Base-by-base conservation (phyloP, 2,113 vertebrate species). In the Anhinga rufa region DNA sequence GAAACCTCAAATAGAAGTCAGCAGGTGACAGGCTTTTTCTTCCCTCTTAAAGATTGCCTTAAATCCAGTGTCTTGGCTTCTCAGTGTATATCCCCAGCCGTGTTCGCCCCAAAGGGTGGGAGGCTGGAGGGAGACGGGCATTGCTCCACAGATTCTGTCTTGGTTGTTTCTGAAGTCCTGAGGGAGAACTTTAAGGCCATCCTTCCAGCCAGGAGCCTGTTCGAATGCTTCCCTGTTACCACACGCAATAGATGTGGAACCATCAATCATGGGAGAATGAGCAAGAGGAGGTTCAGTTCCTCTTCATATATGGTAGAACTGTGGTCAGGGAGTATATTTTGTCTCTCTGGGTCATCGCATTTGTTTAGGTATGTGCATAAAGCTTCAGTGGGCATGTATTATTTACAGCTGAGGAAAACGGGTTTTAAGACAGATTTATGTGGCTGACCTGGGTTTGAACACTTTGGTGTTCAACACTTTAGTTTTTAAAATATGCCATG, bases 101-200 rank as follows among this genome's bases (percentile, higher is more conserved):
- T 0, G 0, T 22, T 78, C 2, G 8, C 14, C 26, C 38, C 79
- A 54, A 84, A 51, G 1, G 0, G 17, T 44, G 40, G 31, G 44
- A 86, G 19, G 18, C 7, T 32, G 17, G 9, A 90, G n/a, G 17
- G 22, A 84, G 24, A 38, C 19, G 6, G 3, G 10, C 57, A 55
- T 8, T 17, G 6, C 20, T n/a, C 22, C 32, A 29, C 1, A 2
- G 15, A 54, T 34, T 79, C 38, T 36, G 19, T 28, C 51, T 62
- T 2, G 0, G 7, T 42, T 51, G 22, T 60, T 81, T 65, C 44
- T 74, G 48, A 66, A 74, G 64, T 12, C 65, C 29, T 25, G 36
- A 92, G 29, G 10, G 32, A 78, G 26, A 85, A 28, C 8, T 48
- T 65, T 2, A 51, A 88, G 24, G 52, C 28, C 52, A 44, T 32